Conservation (phyloP, 2,888 invertebrate species). For the Taphrorychus bicolor region DNA sequence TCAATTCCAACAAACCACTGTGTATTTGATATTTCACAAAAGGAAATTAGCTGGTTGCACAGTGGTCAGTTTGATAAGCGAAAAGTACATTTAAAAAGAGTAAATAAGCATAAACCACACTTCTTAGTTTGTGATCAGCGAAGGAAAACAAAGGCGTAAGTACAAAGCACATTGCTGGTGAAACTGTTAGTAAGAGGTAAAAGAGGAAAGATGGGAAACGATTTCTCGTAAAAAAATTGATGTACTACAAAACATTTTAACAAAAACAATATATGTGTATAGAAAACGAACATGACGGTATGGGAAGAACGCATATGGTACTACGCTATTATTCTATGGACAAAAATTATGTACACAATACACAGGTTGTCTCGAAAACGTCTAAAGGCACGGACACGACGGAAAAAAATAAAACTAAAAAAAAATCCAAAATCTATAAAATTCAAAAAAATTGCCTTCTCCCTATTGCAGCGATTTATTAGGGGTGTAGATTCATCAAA, state of each 20-base stretch:
- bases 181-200: slow-evolving; percentile 32
- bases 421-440: slow-evolving; percentile 4
- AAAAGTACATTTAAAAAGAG: not conserved
- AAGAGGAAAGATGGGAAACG: slow-evolving; percentile 17
- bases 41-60: not conserved
- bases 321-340: slow-evolving; percentile 40
- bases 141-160: not conserved
- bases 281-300: slow-evolving; percentile 42
- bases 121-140: not conserved
- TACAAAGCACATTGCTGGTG: slow-evolving; percentile 28
- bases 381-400: slow-evolving; percentile 4
- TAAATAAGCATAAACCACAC: not conserved
- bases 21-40: not conserved
- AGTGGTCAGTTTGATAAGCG: not conserved
- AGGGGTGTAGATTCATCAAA: too few relatives aligned
- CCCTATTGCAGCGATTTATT: too few relatives aligned
- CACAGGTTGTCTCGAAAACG: slow-evolving; percentile 5
- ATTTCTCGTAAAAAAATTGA: slow-evolving; percentile 6
- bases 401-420: not conserved
- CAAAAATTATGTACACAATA: slow-evolving; percentile 52
- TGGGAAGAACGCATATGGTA: not conserved
- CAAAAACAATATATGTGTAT: slow-evolving; percentile 17
- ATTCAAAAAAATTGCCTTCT: slow-evolving; percentile 5
- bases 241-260: not conserved
- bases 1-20: not conserved